Evolutionary conservation across 53 echinoderm and acorn worm species (phyloP).

Genomic region (Astropecten irregularis): DNA sequence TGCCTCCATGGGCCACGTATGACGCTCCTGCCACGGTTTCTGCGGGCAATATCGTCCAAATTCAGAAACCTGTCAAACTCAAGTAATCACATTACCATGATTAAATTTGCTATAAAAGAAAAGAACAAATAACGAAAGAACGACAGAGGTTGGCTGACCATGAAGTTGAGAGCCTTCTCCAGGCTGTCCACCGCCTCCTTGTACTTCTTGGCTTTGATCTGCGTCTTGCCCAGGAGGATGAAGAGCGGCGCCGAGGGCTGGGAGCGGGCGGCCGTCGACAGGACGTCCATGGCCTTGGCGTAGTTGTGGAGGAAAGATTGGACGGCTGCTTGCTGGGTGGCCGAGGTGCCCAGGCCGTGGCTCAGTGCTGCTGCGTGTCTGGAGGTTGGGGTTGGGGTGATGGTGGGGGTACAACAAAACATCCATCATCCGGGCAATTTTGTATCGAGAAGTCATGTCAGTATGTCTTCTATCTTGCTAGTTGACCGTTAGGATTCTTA

Average conservation of each 20-base stretch:
- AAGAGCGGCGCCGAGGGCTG: conserved; percentile 87
- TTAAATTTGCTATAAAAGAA: not conserved
- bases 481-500: no score
- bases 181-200: conserved; percentile 87
- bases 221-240: conserved; percentile 96
- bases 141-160: conserved; percentile 59
- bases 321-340: conserved; percentile 99
- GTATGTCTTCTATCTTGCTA: no score
- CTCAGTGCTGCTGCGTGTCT: conserved; percentile 97
- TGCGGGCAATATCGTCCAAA: conserved; percentile 2
- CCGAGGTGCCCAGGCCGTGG: conserved; percentile 90
- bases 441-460: not conserved
- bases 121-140: not conserved
- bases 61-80: conserved; percentile 2
- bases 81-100: not conserved
- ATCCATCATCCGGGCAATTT: no score
- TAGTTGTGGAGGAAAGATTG: conserved; percentile 97
- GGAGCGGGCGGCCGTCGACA: conserved; percentile 80
- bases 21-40: conserved; percentile 98
- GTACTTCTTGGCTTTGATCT: conserved; percentile 96
- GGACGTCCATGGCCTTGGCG: conserved; percentile 80
- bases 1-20: conserved; percentile 87
- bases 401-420: no score
- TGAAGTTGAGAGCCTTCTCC: conserved; percentile 94
- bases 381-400: not conserved